Percentiles rank a stretch among this genome's conserved stretches.
phyloP scores from a whole-genome alignment of 2,888 invertebrate genomes.

The Hetaerina titia region DNA sequence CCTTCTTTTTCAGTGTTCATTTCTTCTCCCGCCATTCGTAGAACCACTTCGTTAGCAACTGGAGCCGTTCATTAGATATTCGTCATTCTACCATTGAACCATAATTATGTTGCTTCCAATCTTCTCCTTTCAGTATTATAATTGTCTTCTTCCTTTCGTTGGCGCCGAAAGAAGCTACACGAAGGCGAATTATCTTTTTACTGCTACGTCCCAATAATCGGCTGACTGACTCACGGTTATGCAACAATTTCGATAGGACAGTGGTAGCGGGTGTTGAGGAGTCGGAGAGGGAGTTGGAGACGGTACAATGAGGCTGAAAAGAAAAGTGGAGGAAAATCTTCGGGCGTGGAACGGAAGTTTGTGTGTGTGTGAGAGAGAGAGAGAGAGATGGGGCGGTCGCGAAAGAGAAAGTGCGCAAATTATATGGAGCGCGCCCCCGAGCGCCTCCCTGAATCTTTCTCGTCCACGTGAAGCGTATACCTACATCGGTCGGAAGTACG shows the following conservation, averaged over 20 bases:
- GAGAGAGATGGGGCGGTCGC: neutral
- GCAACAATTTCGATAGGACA: neutral
- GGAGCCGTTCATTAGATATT: too few species aligned
- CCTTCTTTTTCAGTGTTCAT: too few species aligned
- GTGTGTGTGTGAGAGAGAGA: neutral
- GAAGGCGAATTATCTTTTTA: neutral
- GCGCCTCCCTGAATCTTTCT: neutral
- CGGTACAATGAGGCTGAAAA: slow-evolving; percentile 31
- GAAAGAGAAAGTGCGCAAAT: slow-evolving; percentile 19
- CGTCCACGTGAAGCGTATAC: neutral
- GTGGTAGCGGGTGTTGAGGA: neutral
- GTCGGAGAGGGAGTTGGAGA: neutral
- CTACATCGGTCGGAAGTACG: slow-evolving; percentile 3
- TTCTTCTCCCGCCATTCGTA: too few species aligned
- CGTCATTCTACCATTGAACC: too few species aligned
- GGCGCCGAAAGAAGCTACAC: neutral
- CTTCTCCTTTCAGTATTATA: too few species aligned
- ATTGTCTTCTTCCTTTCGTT: neutral
- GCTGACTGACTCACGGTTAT: neutral
- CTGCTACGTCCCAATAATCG: neutral
- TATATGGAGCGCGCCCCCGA: slow-evolving; percentile 19
- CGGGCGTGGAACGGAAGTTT: slow-evolving; percentile 21
- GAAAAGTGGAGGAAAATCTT: slow-evolving; percentile 32
- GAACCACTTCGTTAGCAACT: too few species aligned
- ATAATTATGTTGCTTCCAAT: too few species aligned